A percentile compares a stretch with the other conserved stretches of the same genome.
Conservation (phyloP, 2,888 invertebrate species). For the Oscheius sp. region DNA sequence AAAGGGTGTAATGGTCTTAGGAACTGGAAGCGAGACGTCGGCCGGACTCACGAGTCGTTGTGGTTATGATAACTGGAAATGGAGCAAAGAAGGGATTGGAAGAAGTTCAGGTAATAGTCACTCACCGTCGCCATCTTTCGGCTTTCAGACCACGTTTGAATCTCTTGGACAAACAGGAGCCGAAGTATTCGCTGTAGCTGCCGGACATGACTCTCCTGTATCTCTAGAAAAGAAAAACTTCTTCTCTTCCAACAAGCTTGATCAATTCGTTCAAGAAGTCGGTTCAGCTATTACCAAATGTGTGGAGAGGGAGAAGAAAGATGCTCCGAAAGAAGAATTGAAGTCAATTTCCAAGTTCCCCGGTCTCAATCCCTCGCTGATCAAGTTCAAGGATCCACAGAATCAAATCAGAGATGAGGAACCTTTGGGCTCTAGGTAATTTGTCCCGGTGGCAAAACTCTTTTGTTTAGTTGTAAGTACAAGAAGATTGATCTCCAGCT, state of each 20-base stretch:
- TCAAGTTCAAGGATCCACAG: slow-evolving; percentile 20
- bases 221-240: not conserved
- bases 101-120: not conserved
- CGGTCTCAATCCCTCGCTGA: not conserved
- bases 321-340: not conserved
- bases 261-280: slow-evolving; percentile 21
- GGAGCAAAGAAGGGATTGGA: not conserved
- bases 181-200: slow-evolving; percentile 26
- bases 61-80: slow-evolving; percentile 6
- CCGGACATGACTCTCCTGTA: not conserved
- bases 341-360: slow-evolving; percentile 1
- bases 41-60: not conserved
- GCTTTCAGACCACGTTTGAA: not conserved
- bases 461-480: slow-evolving; percentile 30
- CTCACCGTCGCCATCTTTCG: not conserved
- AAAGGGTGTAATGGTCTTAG: not conserved
- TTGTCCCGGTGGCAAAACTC: not conserved
- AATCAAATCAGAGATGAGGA: not conserved
- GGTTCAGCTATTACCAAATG: slow-evolving; percentile 18
- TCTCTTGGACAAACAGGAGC: slow-evolving; percentile 1
- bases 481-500: slow-evolving; percentile 65
- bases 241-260: slow-evolving; percentile 8
- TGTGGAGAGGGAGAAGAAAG: slow-evolving; percentile 9
- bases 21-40: slow-evolving; percentile 5
- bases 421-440: not conserved